Evolutionary conservation across 2,888 invertebrate genomes (phyloP), one percentile per base, ranked within the genome.

Genomic region (Tuta absoluta): DNA sequence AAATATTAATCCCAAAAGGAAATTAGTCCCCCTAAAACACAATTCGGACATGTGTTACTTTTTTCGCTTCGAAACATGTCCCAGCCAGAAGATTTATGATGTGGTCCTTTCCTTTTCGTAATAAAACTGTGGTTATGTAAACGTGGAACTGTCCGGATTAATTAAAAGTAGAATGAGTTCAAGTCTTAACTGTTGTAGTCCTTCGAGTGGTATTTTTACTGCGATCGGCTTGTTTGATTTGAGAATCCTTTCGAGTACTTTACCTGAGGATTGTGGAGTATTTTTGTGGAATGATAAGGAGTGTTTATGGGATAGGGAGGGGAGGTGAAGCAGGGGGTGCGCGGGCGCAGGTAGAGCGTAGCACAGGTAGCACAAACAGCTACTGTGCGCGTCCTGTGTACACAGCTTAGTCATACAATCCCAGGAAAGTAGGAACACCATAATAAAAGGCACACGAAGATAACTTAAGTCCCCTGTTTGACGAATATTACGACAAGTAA

Each of bases 21-120:
- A 91, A 91, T 91, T 91, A 91, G 91, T 86, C 87, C 84, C 86
- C 88, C 88, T 90, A 89, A 87, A 89, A 90, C 90, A 89, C 78
- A 83, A 74, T 74, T 83, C 80, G 82, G 87, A 90, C 90, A 91
- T 86, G 87, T 91, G 91, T 91, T 91, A 89, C 88, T 87, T 90
- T 90, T 91, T 91, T 91, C 89, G 87, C 89, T 88, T 87, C 86
- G 83, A 85, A 62, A 87, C 81, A 81, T 80, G 86, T 86, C 86
- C 80, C 82, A 71, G 72, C 66, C 72, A 71, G 74, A 85, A 90
- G 89, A 91, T 91, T 91, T 91, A 91, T 89, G 83, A 77, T 76
- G 79, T 77, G 79, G 81, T 81, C 82, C 79, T 73, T 82, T 81
- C 80, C 73, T 82, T 82, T 80, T 76, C 79, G 78, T 85, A 83